Base-by-base conservation (phyloP, 2,888 invertebrate species). In the Ligdia adustata region DNA sequence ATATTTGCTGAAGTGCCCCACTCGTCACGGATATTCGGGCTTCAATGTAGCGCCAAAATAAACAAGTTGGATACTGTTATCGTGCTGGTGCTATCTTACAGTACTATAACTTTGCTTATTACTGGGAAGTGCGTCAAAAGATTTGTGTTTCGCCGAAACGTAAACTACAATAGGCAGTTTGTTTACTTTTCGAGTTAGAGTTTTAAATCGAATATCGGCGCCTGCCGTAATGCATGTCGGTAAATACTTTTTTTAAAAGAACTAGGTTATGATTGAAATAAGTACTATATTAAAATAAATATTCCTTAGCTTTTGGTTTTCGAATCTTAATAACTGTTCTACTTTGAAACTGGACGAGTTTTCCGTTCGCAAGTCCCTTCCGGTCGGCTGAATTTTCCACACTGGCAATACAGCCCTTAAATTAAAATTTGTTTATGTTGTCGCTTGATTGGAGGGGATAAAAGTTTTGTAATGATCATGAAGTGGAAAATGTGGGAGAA, bases 381-480 rank as follows among this genome's bases (percentile, higher is more conserved):
- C 82, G 76, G 73, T 48, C 63, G 64, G 61, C 52, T 69, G 67
- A 60, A 67, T 67, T 74, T 77, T 72, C 73, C 76, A 70, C 78
- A 79, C 72, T 72, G 73, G 42, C 31, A 31, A 31, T 32, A 41
- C 41, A 57, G 66, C 55, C 70, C 72, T 73, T 73, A 76, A 77
- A 78, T 79, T 73, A 57, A 72, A 77, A 77, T 77, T 72, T 79
- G 75, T 77, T 80, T 78, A 66, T 75, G 60, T 75, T 80, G 62
- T 64, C 66, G 73, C 66, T 60, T 72, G 72, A 80, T 80, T 46
- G 52, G 20, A 45, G 42, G 27, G 44, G 48, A 46, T 49, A 53
- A 39, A 51, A 40, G 38, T 27, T 50, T 41, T 22, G 4, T 31
- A 35, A 22, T 18, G 32, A 39, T 33, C 39, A 32, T 9, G 20